Evolutionary conservation across 1,140 invertebrate genomes (phyloP).

Genomic region (Euura saliciscinereae): DNA sequence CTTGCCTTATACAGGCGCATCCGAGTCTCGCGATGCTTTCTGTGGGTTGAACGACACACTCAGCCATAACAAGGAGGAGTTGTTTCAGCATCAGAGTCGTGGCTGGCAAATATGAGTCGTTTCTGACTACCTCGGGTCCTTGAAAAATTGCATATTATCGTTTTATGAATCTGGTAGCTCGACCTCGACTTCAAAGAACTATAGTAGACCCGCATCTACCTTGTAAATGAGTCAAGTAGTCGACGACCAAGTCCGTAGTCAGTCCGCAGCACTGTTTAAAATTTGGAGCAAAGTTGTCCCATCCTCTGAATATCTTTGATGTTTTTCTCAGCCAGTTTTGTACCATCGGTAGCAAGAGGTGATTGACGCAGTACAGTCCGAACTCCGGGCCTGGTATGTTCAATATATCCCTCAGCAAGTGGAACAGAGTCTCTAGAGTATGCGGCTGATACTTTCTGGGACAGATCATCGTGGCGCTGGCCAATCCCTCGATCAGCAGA

Average conservation of each 20-base stretch:
- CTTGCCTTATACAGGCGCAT: constrained; percentile 85
- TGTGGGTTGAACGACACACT: constrained; percentile 87
- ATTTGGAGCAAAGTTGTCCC: constrained; percentile 79
- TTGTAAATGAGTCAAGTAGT: constrained; percentile 72
- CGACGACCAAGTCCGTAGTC: constrained; percentile 88
- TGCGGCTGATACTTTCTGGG: constrained; percentile 85
- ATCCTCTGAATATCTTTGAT: constrained; percentile 69
- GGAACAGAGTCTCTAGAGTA: constrained; percentile 85
- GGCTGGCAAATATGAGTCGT: constrained; percentile 54
- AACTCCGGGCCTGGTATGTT: constrained; percentile 82
- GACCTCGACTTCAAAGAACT: too few relatives aligned
- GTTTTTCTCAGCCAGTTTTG: constrained; percentile 87
- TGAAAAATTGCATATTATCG: constrained; percentile 1
- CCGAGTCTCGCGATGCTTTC: constrained; percentile 88
- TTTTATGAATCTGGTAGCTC: too few relatives aligned
- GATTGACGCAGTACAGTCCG: constrained; percentile 88
- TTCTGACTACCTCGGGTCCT: constrained; percentile 47
- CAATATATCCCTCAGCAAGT: constrained; percentile 77
- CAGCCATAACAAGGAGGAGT: constrained; percentile 83
- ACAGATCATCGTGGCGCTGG: constrained; percentile 80
- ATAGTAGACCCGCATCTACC: constrained; percentile 40
- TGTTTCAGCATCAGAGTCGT: constrained; percentile 85
- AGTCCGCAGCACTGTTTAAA: constrained; percentile 94
- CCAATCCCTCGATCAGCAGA: constrained; percentile 86
- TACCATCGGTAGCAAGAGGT: constrained; percentile 85